Percentiles rank a stretch among this genome's conserved stretches.
Conservation (phyloP, 2,888 invertebrate genomes). For the Melinaea marsaeus region DNA sequence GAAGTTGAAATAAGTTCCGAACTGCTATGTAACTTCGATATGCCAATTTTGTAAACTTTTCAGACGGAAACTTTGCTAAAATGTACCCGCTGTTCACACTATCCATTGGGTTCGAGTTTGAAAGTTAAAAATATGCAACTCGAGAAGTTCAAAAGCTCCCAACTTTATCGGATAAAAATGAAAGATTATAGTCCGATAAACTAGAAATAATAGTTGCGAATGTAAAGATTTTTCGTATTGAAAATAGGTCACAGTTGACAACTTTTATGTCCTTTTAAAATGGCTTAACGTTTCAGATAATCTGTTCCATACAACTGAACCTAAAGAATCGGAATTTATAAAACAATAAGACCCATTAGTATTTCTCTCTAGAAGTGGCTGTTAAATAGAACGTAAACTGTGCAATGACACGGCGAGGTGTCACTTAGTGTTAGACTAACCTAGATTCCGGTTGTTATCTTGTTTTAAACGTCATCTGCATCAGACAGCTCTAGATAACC, state of each 20-base stretch:
- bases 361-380: conserved; percentile 8
- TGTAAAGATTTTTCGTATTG: background rate
- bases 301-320: too few relatives aligned
- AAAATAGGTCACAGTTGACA: background rate
- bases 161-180: conserved; percentile 19
- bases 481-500: conserved; percentile 17
- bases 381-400: conserved; percentile 18
- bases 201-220: background rate
- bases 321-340: background rate
- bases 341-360: background rate
- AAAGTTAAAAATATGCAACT: conserved; percentile 23
- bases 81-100: conserved; percentile 24
- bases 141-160: conserved; percentile 11
- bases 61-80: conserved; percentile 32
- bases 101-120: conserved; percentile 18
- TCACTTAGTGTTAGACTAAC: conserved; percentile 24
- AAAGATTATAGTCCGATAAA: conserved; percentile 12
- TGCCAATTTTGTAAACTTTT: conserved; percentile 38
- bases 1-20: conserved; percentile 20
- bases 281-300: too few relatives aligned
- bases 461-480: conserved; percentile 18
- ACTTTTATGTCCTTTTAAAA: background rate
- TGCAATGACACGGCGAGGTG: conserved; percentile 17
- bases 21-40: conserved; percentile 35
- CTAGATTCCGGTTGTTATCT: conserved; percentile 22